Percentiles rank a stretch among this genome's conserved stretches.
phyloP scores from a whole-genome alignment of 1,140 invertebrate genomes.

The Lutraria rhynchaena region DNA sequence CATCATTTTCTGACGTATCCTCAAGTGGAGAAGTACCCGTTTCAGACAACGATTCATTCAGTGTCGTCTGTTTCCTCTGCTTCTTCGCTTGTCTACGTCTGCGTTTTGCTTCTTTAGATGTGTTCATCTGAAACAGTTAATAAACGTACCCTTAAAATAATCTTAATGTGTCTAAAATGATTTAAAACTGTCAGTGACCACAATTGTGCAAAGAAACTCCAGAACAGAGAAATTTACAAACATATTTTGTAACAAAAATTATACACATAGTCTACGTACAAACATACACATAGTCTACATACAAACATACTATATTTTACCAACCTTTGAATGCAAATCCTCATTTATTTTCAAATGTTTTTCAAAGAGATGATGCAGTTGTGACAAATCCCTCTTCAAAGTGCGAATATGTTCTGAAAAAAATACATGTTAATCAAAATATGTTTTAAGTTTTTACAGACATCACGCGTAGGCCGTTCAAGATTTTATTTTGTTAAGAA shows the following conservation, averaged over 20 bases:
- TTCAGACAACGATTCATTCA: neutral
- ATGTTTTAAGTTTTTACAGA: neutral
- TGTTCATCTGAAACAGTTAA: neutral
- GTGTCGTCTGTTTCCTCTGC: neutral
- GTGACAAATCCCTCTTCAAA: no score
- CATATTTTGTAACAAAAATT: neutral
- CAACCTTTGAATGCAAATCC: no score
- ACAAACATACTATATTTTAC: neutral
- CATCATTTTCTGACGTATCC: neutral
- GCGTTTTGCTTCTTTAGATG: neutral
- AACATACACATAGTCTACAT: neutral
- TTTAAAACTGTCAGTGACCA: neutral
- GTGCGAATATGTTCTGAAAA: neutral
- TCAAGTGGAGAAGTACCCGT: neutral
- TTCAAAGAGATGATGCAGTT: no score
- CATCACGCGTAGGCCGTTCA: neutral
- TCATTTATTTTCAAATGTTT: no score
- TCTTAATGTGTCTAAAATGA: neutral
- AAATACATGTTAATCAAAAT: neutral
- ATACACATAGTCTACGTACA: neutral
- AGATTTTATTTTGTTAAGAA: neutral
- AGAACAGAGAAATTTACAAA: neutral
- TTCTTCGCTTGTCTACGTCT: slow-evolving; percentile 12
- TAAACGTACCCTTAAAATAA: neutral
- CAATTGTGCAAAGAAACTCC: neutral